Conservation (phyloP, 2,888 invertebrate species). For the Polymixis flavicincta region DNA sequence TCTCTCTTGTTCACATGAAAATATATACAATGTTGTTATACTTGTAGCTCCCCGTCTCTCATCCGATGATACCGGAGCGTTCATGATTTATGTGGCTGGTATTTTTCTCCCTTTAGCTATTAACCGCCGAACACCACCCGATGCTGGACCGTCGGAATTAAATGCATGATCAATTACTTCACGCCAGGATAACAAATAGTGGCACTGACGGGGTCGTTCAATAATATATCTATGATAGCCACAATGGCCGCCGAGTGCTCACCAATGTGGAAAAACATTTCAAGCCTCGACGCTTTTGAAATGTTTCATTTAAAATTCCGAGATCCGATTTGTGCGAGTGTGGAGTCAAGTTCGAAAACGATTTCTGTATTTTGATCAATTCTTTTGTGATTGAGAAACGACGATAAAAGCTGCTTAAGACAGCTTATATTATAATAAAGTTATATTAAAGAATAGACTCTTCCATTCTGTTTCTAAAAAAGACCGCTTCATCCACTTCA, state of each 20-base stretch:
- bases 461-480: not conserved
- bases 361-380: slow-evolving; percentile 15
- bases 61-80: slow-evolving; percentile 13
- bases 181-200: slow-evolving; percentile 29
- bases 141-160: slow-evolving; percentile 30
- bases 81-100: slow-evolving; percentile 40
- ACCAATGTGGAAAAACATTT: slow-evolving; percentile 30
- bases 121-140: slow-evolving; percentile 11
- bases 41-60: not conserved
- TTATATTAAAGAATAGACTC: not conserved
- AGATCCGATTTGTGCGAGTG: not conserved
- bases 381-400: slow-evolving; percentile 13
- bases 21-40: slow-evolving; percentile 10
- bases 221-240: slow-evolving; percentile 23
- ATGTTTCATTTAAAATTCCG: slow-evolving; percentile 39
- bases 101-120: slow-evolving; percentile 30
- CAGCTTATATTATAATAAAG: not conserved
- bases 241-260: slow-evolving; percentile 17
- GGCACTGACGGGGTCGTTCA: slow-evolving; percentile 20
- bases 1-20: slow-evolving; percentile 1
- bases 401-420: not conserved
- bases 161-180: slow-evolving; percentile 53
- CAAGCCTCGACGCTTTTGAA: slow-evolving; percentile 24
- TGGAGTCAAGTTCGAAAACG: slow-evolving; percentile 9
- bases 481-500: slow-evolving; percentile 2